Conservation (phyloP, 1,140 invertebrate species). For the Caerostris darwini region DNA sequence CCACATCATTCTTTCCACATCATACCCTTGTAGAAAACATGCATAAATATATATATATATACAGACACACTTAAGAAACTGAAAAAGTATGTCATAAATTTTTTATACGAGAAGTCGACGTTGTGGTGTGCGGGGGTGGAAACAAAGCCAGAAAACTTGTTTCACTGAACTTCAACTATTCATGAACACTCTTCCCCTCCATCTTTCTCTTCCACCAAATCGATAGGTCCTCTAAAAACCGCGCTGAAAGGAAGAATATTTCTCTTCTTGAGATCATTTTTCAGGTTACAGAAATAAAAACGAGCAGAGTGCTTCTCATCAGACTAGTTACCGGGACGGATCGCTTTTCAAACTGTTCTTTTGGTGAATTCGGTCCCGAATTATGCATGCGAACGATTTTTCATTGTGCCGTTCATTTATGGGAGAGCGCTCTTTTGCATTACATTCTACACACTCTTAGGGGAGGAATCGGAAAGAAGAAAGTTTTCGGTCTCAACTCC, state of each 20-base stretch:
- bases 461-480: too few species aligned
- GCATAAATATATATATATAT: background rate
- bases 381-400: constrained; percentile 14
- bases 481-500: too few species aligned
- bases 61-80: background rate
- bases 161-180: constrained; percentile 45
- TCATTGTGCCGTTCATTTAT: background rate
- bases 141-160: constrained; percentile 30
- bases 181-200: constrained; percentile 30
- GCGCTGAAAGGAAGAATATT: constrained; percentile 19
- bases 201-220: background rate
- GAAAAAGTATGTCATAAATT: background rate
- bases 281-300: constrained; percentile 20
- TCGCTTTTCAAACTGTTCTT: background rate
- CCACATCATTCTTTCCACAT: too few species aligned
- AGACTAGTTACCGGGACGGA: background rate
- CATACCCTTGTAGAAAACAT: too few species aligned
- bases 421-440: background rate
- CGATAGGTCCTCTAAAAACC: constrained; percentile 17
- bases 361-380: background rate
- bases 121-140: background rate
- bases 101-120: background rate
- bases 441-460: too few species aligned
- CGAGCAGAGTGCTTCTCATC: background rate
- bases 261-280: constrained; percentile 39